phyloP scores from a whole-genome alignment of 2,113 vertebrate genomes.

The Sarotherodon lohbergeri region DNA sequence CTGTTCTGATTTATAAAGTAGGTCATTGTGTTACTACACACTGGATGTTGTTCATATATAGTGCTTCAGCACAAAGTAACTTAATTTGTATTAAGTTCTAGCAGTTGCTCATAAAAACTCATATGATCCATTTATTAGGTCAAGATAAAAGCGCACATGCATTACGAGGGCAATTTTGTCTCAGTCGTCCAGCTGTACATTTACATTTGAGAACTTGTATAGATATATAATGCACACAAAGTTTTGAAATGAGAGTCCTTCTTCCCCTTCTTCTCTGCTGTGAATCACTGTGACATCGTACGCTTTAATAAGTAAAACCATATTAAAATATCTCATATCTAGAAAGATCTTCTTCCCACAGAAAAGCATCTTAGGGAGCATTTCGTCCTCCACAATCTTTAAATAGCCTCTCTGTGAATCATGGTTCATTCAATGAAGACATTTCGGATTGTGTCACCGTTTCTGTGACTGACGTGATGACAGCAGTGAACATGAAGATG shows the following conservation, averaged over 20 bases:
- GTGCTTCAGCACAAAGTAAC: neutral
- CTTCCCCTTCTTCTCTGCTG: neutral
- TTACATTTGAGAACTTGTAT: neutral
- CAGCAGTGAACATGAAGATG: conserved; percentile 38
- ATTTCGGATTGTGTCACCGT: neutral
- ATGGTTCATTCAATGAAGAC: conserved; percentile 15
- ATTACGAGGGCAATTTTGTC: neutral
- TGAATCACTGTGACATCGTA: neutral
- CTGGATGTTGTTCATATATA: neutral
- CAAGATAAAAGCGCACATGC: neutral
- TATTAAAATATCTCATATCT: neutral
- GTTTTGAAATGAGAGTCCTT: neutral
- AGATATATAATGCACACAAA: neutral
- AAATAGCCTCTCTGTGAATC: conserved; percentile 47
- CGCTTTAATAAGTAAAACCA: neutral
- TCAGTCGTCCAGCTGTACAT: neutral
- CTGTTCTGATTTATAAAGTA: neutral
- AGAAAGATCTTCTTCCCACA: neutral
- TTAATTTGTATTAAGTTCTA: neutral
- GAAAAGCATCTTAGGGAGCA: neutral
- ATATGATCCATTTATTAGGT: neutral
- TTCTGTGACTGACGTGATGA: conserved; percentile 47
- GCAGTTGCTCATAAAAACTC: neutral
- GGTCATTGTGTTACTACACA: neutral
- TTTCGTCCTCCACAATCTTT: conserved; percentile 35